Conservation (phyloP, 2,888 invertebrate genomes). For the Taenaris catops region DNA sequence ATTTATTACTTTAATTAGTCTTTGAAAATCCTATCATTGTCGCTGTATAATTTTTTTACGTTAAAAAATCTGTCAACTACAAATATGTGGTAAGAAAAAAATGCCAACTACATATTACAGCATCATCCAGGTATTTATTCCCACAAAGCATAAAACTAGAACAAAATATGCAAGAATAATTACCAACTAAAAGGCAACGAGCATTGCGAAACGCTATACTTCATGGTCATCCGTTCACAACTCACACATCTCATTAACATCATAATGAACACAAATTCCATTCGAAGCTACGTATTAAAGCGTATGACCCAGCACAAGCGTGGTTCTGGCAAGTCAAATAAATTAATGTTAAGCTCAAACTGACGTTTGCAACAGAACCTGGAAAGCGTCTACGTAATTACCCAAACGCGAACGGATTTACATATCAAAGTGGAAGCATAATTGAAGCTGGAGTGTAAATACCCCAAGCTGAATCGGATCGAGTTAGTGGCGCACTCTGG, state of each 20-base stretch:
- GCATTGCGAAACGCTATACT: slow-evolving; percentile 3
- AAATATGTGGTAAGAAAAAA: too few relatives aligned
- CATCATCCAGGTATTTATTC: too few relatives aligned
- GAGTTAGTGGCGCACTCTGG: slow-evolving; percentile 64
- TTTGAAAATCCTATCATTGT: too few relatives aligned
- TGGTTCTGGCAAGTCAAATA: slow-evolving; percentile 25
- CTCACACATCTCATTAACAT: slow-evolving; percentile 21
- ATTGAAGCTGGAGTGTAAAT: slow-evolving; percentile 73
- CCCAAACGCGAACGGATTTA: slow-evolving; percentile 70
- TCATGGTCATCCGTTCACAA: slow-evolving; percentile 14
- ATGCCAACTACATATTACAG: too few relatives aligned
- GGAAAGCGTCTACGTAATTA: slow-evolving; percentile 70
- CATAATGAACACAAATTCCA: slow-evolving; percentile 19
- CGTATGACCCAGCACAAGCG: slow-evolving; percentile 15
- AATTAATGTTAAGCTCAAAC: slow-evolving; percentile 36
- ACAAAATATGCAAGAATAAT: slow-evolving; percentile 5
- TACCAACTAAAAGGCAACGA: slow-evolving; percentile 2
- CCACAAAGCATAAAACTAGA: neutral
- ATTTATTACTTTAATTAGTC: too few relatives aligned
- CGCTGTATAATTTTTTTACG: too few relatives aligned
- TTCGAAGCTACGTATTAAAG: slow-evolving; percentile 11
- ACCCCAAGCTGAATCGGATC: slow-evolving; percentile 71
- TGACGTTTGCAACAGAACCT: slow-evolving; percentile 57
- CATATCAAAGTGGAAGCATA: slow-evolving; percentile 75
- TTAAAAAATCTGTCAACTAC: too few relatives aligned